Conservation (phyloP, 2,797 vertebrate species). For the Menidia menidia region DNA sequence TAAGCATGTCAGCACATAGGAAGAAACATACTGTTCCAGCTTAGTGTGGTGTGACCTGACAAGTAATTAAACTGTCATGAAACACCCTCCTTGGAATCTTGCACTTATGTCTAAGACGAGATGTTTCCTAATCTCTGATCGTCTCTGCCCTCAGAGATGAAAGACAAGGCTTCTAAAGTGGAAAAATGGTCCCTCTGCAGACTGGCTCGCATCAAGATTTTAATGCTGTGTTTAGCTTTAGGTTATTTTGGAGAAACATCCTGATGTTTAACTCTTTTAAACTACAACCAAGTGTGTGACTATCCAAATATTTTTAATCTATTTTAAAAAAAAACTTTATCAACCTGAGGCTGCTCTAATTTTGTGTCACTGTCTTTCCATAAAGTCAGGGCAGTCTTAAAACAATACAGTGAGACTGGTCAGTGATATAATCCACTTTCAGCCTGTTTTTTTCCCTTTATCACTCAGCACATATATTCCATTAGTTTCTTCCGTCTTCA, state of each 20-base stretch:
- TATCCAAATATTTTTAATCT: neutral
- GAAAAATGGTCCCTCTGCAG: neutral
- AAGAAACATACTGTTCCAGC: neutral
- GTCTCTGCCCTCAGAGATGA: neutral
- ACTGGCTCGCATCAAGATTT: slow-evolving; percentile 2
- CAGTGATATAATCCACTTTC: neutral
- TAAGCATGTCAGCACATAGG: neutral
- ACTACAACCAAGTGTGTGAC: neutral
- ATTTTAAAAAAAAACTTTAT: neutral
- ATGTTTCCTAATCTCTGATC: neutral
- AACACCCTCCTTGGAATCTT: slow-evolving; percentile 16
- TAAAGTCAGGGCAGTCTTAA: neutral
- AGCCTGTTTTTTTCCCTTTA: neutral
- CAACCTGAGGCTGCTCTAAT: neutral
- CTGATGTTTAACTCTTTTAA: neutral
- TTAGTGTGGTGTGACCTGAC: neutral
- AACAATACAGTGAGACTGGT: neutral
- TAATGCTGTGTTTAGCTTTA: neutral
- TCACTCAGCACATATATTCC: neutral
- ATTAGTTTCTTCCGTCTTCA: too few species aligned
- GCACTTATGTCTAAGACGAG: neutral
- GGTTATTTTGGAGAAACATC: slow-evolving; percentile 33
- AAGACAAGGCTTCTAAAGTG: slow-evolving; percentile 4
- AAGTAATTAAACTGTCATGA: neutral
- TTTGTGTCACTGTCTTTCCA: neutral